These are phyloP conservation scores for Enteromius paludinosus DNA, from an alignment of 2,797 vertebrate genomes.

Conservation along the genomic window DNA sequence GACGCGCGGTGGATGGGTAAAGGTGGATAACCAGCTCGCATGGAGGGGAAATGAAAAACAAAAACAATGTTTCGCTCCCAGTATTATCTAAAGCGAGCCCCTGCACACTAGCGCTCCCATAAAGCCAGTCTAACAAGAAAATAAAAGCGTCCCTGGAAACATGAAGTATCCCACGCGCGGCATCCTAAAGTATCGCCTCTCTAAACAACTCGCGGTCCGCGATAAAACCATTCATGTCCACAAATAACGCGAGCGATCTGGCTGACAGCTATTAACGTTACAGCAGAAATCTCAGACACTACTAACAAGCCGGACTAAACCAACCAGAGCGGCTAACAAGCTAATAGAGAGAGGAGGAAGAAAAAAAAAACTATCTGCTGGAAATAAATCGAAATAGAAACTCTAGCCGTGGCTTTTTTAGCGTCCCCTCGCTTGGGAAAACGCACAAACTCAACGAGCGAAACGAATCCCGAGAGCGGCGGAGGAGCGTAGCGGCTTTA, in stretches of 20 bases:
- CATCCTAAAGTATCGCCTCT: conserved; percentile 68
- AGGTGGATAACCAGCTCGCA: neutral
- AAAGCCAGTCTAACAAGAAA: conserved; percentile 40
- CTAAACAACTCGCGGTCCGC: conserved; percentile 22
- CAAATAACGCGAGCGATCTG: neutral
- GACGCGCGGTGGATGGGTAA: neutral
- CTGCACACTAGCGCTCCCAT: conserved; percentile 10
- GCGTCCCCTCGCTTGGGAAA: neutral
- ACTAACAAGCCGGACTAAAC: conserved; percentile 44
- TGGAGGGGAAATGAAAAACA: neutral
- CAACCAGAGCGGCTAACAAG: conserved; percentile 42
- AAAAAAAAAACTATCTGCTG: conserved; percentile 5
- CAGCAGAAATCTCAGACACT: conserved; percentile 35
- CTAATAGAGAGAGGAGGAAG: conserved; percentile 15
- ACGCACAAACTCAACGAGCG: neutral
- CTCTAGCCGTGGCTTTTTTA: conserved; percentile 5
- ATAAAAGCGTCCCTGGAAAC: conserved; percentile 42
- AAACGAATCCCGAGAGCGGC: neutral
- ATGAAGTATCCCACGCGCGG: conserved; percentile 57
- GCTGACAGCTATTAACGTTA: conserved; percentile 24
- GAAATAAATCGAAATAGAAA: conserved; percentile 35
- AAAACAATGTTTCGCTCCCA: neutral
- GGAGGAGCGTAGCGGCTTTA: neutral
- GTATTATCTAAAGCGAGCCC: conserved; percentile 8
- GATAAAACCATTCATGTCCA: conserved; percentile 12